These are phyloP conservation scores for Villa cingulata DNA, from an alignment of 2,888 invertebrate genomes.

Conservation along the genomic window DNA sequence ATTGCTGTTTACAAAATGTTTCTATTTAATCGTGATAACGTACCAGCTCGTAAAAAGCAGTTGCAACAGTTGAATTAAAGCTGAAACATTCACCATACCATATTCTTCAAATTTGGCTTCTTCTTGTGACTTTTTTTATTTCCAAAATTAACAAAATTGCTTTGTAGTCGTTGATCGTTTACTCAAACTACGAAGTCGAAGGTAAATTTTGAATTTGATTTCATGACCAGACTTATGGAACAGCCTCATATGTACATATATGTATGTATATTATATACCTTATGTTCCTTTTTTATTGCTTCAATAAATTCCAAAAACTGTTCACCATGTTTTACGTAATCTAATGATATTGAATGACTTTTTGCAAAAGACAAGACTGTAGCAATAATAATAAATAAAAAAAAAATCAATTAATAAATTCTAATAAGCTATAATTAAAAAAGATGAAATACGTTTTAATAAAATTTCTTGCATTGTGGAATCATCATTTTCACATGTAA, in stretches of 20 bases:
- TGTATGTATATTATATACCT: too few relatives aligned
- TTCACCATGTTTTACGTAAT: slow-evolving; percentile 38
- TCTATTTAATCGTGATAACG: too few relatives aligned
- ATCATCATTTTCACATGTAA: slow-evolving; percentile 34
- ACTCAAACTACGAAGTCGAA: too few relatives aligned
- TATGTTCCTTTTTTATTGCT: slow-evolving; percentile 50
- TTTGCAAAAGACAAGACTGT: slow-evolving; percentile 36
- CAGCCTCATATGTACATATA: too few relatives aligned
- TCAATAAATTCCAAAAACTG: slow-evolving; percentile 44
- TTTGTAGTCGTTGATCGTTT: too few relatives aligned
- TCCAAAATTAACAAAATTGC: too few relatives aligned
- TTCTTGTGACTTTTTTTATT: too few relatives aligned
- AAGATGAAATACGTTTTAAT: slow-evolving; percentile 37
- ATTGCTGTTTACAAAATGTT: not conserved
- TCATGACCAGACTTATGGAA: not conserved
- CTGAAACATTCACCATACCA: too few relatives aligned
- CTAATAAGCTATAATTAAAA: slow-evolving; percentile 1
- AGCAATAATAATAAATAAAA: slow-evolving; percentile 11
- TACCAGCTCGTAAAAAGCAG: too few relatives aligned
- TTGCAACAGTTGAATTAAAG: too few relatives aligned
- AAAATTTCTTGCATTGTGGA: slow-evolving; percentile 44
- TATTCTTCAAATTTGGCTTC: too few relatives aligned
- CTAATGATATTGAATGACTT: slow-evolving; percentile 22
- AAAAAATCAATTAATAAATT: not conserved
- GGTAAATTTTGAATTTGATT: not conserved